Evolutionary conservation across 2,797 vertebrate genomes (phyloP), one percentile per base, ranked within the genome.

Genomic region (Vireo griseus): DNA sequence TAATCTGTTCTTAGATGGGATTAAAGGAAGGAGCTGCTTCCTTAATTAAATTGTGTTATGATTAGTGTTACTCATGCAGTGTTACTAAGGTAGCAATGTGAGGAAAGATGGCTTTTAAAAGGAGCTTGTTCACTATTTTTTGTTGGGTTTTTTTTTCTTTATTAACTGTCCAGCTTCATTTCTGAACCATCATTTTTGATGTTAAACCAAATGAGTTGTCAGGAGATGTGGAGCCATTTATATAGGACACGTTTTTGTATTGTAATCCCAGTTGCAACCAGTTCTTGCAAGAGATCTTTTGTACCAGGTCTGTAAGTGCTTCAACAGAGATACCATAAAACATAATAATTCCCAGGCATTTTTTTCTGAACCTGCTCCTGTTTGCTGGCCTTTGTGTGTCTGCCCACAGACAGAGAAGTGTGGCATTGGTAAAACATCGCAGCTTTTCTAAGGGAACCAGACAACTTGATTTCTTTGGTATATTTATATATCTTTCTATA

Each of bases 1-100:
- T 90, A 88, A 95, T 95, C 95, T 90, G 35, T 52, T 89, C 26
- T 92, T 68, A 92, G 74, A 29, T 65, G 57, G 83, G 93, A 96
- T 96, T 93, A 96, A 87, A 88, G 66, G 68, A 63, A 54, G 74
- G 68, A 68, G 80, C 92, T 71, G 62, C 76, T 82, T 93, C 55
- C 5, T 90, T 96, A 92, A 95, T 86, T 90, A 90, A 71, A 29
- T 58, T 50, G 40, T 88, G 40, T 76, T 94, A 62, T 75, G 55
- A 73, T 86, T 80, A 44, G 77, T 29, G 74, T 72, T 80, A 54
- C 19, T 48, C 50, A 58, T 24, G 44, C 39, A 25, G 69, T 18
- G 81, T 91, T 84, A 73, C 80, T 81, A 86, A 69, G 73, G 74
- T 55, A 90, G 80, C 71, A 51, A 16, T 5, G 17, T 11, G 39